Evolutionary conservation across 2,113 vertebrate genomes (phyloP).

Genomic region (cattle (Bos taurus)): ARS-UCD2.0 NC_037335.1:78500501-78501000

Average conservation of each 20-base stretch:
- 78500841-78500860: not conserved
- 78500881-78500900: rapidly evolving
- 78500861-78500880: not conserved
- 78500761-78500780: not conserved
- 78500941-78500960: not conserved
- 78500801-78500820: not conserved
- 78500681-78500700: not conserved
- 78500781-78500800: not conserved
- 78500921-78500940: not conserved
- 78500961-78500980: not conserved
- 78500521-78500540: not conserved
- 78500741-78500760: not conserved
- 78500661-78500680: not conserved
- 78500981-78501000: not conserved
- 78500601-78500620: not conserved
- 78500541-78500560: not conserved
- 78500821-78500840: not conserved
- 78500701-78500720: not conserved
- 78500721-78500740: not conserved
- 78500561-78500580: not conserved
- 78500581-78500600: not conserved
- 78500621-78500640: not conserved
- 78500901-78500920: not conserved
- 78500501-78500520: not conserved
- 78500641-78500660: not conserved